A percentile compares a stretch with the other conserved stretches of the same genome.
These are phyloP conservation scores for Daptonema setosum DNA, from an alignment of 2,888 invertebrate genomes.

Conservation along the genomic window DNA sequence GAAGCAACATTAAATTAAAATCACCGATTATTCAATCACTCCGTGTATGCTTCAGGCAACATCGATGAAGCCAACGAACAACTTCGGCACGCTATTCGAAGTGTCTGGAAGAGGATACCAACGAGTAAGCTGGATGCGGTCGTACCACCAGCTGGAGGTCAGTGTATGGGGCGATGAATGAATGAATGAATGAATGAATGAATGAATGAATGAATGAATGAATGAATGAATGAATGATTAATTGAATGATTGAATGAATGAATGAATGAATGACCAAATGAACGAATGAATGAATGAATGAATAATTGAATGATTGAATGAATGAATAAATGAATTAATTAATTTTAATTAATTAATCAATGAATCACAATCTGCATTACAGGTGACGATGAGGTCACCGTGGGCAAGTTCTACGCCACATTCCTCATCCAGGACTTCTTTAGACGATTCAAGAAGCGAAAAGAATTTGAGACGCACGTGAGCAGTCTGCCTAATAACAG, in stretches of 20 bases:
- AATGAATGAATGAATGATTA: no score
- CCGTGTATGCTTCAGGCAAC: constrained; percentile 38
- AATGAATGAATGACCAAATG: no score
- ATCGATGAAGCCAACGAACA: constrained; percentile 86
- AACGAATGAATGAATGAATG: no score
- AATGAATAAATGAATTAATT: no score
- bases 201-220: no score
- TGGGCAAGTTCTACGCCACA: constrained; percentile 99
- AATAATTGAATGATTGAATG: no score
- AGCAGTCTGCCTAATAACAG: no score
- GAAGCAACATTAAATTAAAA: neutral
- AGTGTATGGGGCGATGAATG: constrained; percentile 12
- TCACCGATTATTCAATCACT: no score
- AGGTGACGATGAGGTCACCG: constrained; percentile 85
- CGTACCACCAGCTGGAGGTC: constrained; percentile 80
- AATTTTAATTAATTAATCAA: no score
- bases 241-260: no score
- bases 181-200: neutral
- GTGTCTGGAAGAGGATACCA: constrained; percentile 92
- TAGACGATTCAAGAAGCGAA: constrained; percentile 78
- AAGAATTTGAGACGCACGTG: constrained; percentile 40
- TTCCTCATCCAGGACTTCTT: constrained; percentile 99
- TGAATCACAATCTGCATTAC: constrained; percentile 1
- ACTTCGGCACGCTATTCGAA: constrained; percentile 72
- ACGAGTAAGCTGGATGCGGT: constrained; percentile 87